phyloP scores from a whole-genome alignment of 1,140 invertebrate genomes.

The Formica exsecta region DNA sequence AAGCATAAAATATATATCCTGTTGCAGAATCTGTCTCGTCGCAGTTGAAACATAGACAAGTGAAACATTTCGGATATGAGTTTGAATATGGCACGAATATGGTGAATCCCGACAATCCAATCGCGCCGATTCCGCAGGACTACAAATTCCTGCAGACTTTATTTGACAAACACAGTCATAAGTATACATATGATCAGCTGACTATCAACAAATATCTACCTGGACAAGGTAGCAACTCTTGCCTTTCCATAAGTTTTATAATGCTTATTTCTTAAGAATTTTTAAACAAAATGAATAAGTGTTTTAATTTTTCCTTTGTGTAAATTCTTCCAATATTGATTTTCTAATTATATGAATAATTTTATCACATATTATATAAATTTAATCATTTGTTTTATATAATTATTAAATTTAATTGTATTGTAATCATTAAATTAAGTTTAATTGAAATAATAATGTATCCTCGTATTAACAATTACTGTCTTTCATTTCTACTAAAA shows the following conservation, averaged over 20 bases:
- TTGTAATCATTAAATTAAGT: background rate
- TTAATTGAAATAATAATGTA: no score
- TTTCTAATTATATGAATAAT: background rate
- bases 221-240: conserved; percentile 91
- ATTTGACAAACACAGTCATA: conserved; percentile 87
- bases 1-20: background rate
- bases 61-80: conserved; percentile 97
- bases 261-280: conserved; percentile 2
- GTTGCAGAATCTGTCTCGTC: conserved; percentile 73
- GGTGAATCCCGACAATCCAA: conserved; percentile 91
- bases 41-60: conserved; percentile 93
- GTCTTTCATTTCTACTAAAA: background rate
- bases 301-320: no score
- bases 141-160: conserved; percentile 90
- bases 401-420: background rate
- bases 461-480: no score
- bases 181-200: conserved; percentile 93
- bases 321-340: no score
- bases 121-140: conserved; percentile 90
- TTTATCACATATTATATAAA: background rate
- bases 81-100: conserved; percentile 97
- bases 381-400: background rate
- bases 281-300: background rate
- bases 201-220: conserved; percentile 97
- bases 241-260: conserved; percentile 2